phyloP scores from a whole-genome alignment of 1,140 invertebrate species.

The Meloidogyne chitwoodi region DNA sequence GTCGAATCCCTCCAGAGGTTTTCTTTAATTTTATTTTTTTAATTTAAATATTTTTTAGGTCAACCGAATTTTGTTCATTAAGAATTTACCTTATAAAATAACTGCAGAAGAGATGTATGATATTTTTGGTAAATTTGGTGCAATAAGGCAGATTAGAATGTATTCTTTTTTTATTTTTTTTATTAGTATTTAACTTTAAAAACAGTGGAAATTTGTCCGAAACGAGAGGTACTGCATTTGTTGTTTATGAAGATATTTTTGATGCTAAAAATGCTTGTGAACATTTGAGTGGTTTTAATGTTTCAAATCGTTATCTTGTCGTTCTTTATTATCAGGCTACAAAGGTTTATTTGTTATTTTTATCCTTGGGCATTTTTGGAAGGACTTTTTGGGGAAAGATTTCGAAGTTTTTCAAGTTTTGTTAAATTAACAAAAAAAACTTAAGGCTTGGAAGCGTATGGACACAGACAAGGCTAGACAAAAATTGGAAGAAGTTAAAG shows the following conservation, averaged over 20 bases:
- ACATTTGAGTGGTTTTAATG: conserved; percentile 96
- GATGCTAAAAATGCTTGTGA: conserved; percentile 97
- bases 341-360: conserved; percentile 60
- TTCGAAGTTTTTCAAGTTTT: too few species aligned
- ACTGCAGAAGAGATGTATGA: conserved; percentile 99
- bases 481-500: conserved; percentile 91
- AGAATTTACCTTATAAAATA: conserved; percentile 98
- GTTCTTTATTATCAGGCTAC: conserved; percentile 85
- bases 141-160: conserved; percentile 95
- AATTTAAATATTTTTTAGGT: conserved; percentile 63
- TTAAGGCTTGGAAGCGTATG: conserved; percentile 81
- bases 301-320: conserved; percentile 90
- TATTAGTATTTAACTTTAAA: neutral
- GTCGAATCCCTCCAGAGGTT: conserved; percentile 78
- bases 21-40: neutral
- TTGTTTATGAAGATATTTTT: conserved; percentile 99
- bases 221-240: conserved; percentile 95
- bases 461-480: conserved; percentile 94
- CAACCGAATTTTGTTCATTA: conserved; percentile 90
- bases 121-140: conserved; percentile 99
- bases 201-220: conserved; percentile 89
- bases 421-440: too few species aligned
- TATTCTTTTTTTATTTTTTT: conserved; percentile 67
- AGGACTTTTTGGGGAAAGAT: too few species aligned
- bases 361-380: neutral